These are phyloP conservation scores for Palythoa heliodiscus DNA, from an alignment of 92 coral and sea anemone species.

Conservation along the genomic window DNA sequence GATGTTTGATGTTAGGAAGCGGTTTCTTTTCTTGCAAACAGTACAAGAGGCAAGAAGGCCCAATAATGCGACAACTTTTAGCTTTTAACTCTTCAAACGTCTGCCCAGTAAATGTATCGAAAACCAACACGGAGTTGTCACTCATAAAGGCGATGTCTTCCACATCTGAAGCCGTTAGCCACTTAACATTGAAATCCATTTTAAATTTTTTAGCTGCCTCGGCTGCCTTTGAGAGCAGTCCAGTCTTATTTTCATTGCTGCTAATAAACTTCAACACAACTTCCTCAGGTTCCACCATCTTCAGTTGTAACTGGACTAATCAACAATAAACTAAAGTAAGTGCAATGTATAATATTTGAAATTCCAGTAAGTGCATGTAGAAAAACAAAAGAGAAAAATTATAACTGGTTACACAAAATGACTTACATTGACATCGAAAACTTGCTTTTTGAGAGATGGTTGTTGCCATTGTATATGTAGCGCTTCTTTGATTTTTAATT, in stretches of 20 bases:
- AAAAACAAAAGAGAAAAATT: too few species aligned
- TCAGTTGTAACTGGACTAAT: too few species aligned
- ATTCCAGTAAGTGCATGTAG: too few species aligned
- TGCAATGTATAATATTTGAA: too few species aligned
- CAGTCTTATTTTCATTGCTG: constrained; percentile 60
- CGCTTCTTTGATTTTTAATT: too few species aligned
- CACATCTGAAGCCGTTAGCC: constrained; percentile 64
- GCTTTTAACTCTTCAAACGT: constrained; percentile 71
- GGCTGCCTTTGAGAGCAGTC: constrained; percentile 63
- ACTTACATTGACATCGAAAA: too few species aligned
- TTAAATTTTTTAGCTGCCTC: constrained; percentile 68
- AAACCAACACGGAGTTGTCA: constrained; percentile 68
- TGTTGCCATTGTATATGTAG: too few species aligned
- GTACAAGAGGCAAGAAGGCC: constrained; percentile 83
- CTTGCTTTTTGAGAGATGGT: too few species aligned
- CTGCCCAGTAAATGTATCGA: constrained; percentile 83
- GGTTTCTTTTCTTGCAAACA: constrained; percentile 75
- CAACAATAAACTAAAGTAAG: too few species aligned
- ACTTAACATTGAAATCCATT: constrained; percentile 63
- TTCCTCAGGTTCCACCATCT: constrained; percentile 61
- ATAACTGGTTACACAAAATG: too few species aligned
- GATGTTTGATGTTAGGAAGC: constrained; percentile 65
- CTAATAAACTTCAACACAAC: constrained; percentile 65
- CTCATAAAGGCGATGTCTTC: constrained; percentile 52
- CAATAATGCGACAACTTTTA: constrained; percentile 76